Conservation (phyloP, 2,797 vertebrate genomes). For the Smutsia temminckii region DNA sequence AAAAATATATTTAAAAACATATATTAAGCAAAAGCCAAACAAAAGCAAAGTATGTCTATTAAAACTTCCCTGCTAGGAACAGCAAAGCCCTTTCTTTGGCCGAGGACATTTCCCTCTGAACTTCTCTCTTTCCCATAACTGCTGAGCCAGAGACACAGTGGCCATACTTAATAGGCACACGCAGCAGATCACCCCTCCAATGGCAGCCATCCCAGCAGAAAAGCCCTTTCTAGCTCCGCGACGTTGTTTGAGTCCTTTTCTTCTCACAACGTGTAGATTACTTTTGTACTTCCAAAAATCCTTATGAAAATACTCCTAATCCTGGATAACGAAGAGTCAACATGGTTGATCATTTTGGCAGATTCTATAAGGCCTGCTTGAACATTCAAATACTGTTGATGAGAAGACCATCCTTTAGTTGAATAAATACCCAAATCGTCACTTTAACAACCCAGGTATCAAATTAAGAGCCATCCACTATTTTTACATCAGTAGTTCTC, state of each 20-base stretch:
- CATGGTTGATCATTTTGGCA: slow-evolving; percentile 43
- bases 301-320: slow-evolving; percentile 51
- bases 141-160: background rate
- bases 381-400: background rate
- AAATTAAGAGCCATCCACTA: background rate
- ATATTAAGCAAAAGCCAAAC: background rate
- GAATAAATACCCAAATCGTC: slow-evolving; percentile 23
- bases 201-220: slow-evolving; percentile 24
- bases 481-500: background rate
- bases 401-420: background rate
- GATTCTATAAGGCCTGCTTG: background rate
- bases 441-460: background rate
- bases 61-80: background rate
- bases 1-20: slow-evolving; percentile 3
- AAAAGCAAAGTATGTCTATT: background rate
- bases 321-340: slow-evolving; percentile 35
- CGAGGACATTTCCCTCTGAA: background rate
- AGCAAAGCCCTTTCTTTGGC: background rate
- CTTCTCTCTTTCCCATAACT: background rate
- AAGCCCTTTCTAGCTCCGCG: slow-evolving; percentile 13
- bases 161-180: background rate
- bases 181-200: background rate
- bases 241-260: background rate
- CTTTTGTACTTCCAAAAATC: slow-evolving; percentile 36
- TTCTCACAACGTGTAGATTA: slow-evolving; percentile 21